Evolutionary conservation across 2,888 invertebrate genomes (phyloP).

Genomic region (Graphium colonna): DNA sequence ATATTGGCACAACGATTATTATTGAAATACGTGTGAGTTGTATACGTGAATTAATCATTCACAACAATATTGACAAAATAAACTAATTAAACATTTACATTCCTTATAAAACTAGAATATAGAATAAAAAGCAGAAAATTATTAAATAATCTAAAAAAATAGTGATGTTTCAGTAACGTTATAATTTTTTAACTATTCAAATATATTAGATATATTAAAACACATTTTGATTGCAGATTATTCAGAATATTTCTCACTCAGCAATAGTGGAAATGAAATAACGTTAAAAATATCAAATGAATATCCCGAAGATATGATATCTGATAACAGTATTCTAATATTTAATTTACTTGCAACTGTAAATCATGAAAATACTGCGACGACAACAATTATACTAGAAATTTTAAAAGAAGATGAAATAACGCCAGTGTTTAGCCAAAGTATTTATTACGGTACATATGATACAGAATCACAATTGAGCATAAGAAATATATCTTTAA

Average conservation of each 20-base stretch:
- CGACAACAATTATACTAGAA: constrained; percentile 51
- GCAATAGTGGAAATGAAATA: constrained; percentile 38
- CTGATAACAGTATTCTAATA: constrained; percentile 46
- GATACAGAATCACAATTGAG: constrained; percentile 32
- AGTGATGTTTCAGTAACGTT: too few species aligned
- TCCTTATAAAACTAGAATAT: too few species aligned
- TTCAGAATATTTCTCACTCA: constrained; percentile 37
- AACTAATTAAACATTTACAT: too few species aligned
- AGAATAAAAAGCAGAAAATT: too few species aligned
- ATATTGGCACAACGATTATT: too few species aligned
- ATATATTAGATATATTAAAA: constrained; percentile 17
- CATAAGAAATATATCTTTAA: constrained; percentile 44
- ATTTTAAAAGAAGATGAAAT: constrained; percentile 52
- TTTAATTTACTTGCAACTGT: constrained; percentile 52
- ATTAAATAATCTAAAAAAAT: too few species aligned
- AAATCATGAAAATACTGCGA: constrained; percentile 43
- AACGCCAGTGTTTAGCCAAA: constrained; percentile 52
- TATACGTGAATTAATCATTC: too few species aligned
- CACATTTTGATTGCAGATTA: constrained; percentile 42
- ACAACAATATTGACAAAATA: too few species aligned
- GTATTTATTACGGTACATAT: constrained; percentile 49
- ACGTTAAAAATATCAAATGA: constrained; percentile 33
- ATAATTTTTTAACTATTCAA: too few species aligned
- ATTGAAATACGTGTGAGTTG: too few species aligned
- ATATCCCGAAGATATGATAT: constrained; percentile 46